Conservation (phyloP, 2,113 vertebrate species). For the Colaptes auratus region DNA sequence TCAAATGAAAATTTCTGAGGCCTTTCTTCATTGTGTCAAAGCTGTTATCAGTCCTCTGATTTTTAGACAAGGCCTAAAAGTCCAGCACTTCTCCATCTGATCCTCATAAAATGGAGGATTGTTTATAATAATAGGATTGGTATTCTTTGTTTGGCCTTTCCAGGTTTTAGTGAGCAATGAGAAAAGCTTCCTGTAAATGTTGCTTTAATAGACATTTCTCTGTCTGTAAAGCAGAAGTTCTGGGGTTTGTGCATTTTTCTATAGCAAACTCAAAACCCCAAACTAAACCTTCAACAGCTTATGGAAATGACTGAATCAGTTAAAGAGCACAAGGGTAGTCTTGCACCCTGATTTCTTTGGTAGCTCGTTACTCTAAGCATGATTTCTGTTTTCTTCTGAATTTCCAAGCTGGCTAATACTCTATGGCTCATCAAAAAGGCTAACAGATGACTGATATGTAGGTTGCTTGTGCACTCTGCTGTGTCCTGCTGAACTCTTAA, state of each 20-base stretch:
- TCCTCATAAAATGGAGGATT: background rate
- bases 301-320: background rate
- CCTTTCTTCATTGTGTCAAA: background rate
- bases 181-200: slow-evolving; percentile 52
- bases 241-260: background rate
- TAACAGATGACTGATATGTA: background rate
- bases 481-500: background rate
- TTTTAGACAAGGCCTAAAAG: background rate
- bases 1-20: background rate
- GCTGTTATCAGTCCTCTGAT: background rate
- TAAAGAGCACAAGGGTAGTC: background rate
- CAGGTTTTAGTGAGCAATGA: slow-evolving; percentile 14
- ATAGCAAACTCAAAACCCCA: background rate
- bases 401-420: background rate
- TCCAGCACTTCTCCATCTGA: background rate
- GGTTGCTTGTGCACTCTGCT: background rate
- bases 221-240: slow-evolving; percentile 52
- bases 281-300: background rate
- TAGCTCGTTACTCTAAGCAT: background rate
- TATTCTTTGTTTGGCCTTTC: slow-evolving; percentile 3
- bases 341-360: background rate
- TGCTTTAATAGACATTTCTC: slow-evolving; percentile 38
- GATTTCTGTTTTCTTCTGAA: background rate
- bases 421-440: background rate
- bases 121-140: background rate